Conservation (phyloP, 2,888 invertebrate species). For the Dryococelus australis region DNA sequence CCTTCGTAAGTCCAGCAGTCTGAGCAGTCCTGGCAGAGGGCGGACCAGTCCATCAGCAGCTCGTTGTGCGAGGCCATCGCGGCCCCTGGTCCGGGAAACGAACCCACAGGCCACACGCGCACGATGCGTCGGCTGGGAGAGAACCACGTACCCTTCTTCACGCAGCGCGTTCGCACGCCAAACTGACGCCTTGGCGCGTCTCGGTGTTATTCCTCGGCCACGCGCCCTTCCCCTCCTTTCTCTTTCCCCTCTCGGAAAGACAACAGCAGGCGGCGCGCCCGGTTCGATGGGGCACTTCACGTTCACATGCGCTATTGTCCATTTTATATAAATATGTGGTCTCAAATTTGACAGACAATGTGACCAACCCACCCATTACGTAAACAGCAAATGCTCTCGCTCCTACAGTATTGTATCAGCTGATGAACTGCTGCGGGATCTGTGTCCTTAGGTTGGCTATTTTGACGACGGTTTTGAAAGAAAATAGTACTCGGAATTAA, state of each 20-base stretch:
- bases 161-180: conserved; percentile 20
- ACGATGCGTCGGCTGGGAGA: neutral
- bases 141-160: neutral
- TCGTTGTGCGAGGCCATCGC: conserved; percentile 71
- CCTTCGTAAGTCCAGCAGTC: conserved; percentile 71
- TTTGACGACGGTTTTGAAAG: too few species aligned
- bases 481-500: too few species aligned
- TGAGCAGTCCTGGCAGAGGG: conserved; percentile 68
- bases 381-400: too few species aligned
- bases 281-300: neutral
- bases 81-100: neutral
- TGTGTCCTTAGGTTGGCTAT: too few species aligned
- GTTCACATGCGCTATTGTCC: too few species aligned
- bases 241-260: too few species aligned
- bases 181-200: neutral
- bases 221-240: neutral
- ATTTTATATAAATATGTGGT: too few species aligned
- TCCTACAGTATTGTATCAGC: too few species aligned
- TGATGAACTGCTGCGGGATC: too few species aligned
- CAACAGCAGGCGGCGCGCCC: neutral
- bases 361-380: too few species aligned
- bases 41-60: conserved; percentile 70
- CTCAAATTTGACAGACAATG: too few species aligned
- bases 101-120: neutral
- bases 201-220: neutral